A percentile compares a stretch with the other conserved stretches of the same genome.
Conservation (phyloP, 1,140 invertebrate species). For the Zaprionus gabonicus region DNA sequence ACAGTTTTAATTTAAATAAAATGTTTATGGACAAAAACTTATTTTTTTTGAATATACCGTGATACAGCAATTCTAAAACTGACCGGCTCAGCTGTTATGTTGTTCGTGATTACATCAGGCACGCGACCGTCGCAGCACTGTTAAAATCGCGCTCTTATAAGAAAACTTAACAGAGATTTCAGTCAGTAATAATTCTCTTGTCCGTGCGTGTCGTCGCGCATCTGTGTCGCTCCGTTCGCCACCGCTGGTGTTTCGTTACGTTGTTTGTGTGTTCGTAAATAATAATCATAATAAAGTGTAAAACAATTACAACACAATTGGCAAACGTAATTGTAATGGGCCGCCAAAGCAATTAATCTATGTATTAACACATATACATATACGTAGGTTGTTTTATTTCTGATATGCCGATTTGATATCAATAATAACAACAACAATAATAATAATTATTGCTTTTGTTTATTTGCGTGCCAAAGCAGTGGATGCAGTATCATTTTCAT, state of each 20-base stretch:
- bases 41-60: background rate
- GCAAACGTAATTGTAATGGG: constrained; percentile 23
- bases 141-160: constrained; percentile 44
- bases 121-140: constrained; percentile 37
- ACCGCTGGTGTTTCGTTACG: constrained; percentile 42
- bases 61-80: no score
- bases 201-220: constrained; percentile 44
- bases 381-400: constrained; percentile 16
- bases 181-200: constrained; percentile 44
- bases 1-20: background rate
- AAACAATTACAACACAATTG: constrained; percentile 31
- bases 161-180: constrained; percentile 44
- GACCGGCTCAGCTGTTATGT: background rate
- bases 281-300: constrained; percentile 45
- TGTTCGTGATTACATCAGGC: constrained; percentile 18
- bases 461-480: constrained; percentile 28
- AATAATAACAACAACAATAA: constrained; percentile 28
- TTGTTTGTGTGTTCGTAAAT: constrained; percentile 46
- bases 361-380: constrained; percentile 9
- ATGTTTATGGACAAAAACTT: background rate
- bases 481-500: constrained; percentile 17
- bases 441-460: constrained; percentile 22
- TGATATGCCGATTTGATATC: constrained; percentile 12
- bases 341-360: constrained; percentile 24
- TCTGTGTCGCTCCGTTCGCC: constrained; percentile 38